These are phyloP conservation scores for Gastrophysa polygoni DNA, from an alignment of 2,888 invertebrate species.

Conservation along the genomic window DNA sequence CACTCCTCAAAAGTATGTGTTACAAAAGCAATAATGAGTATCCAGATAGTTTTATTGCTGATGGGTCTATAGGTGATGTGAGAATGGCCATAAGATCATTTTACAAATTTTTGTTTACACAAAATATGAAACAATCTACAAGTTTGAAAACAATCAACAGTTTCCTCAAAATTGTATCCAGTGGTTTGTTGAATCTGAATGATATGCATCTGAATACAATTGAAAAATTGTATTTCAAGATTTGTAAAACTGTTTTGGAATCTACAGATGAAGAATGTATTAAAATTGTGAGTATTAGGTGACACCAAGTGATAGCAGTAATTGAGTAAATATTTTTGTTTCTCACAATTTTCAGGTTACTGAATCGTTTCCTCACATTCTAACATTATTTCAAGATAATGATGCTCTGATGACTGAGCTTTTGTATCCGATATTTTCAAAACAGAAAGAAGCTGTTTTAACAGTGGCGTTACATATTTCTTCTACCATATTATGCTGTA, in stretches of 20 bases:
- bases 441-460: constrained; percentile 20
- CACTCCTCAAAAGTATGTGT: constrained; percentile 34
- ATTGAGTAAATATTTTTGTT: not conserved
- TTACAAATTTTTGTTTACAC: constrained; percentile 35
- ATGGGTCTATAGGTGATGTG: constrained; percentile 30
- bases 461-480: constrained; percentile 36
- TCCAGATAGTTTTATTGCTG: constrained; percentile 40
- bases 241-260: constrained; percentile 35
- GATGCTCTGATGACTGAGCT: constrained; percentile 35
- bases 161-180: constrained; percentile 42
- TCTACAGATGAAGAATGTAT: constrained; percentile 27
- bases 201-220: constrained; percentile 39
- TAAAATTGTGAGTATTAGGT: constrained; percentile 34
- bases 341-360: constrained; percentile 37
- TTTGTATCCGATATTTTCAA: constrained; percentile 29
- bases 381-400: constrained; percentile 40
- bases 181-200: constrained; percentile 39
- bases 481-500: constrained; percentile 44
- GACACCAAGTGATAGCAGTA: too few species aligned
- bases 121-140: constrained; percentile 31
- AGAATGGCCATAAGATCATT: constrained; percentile 39
- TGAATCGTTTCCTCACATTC: constrained; percentile 37
- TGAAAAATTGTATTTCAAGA: constrained; percentile 41
- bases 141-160: constrained; percentile 35
- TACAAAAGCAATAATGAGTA: constrained; percentile 37